A percentile compares a stretch with the other conserved stretches of the same genome.
Conservation (phyloP, 2,797 vertebrate genomes). For the Hippoglossus hippoglossus region DNA sequence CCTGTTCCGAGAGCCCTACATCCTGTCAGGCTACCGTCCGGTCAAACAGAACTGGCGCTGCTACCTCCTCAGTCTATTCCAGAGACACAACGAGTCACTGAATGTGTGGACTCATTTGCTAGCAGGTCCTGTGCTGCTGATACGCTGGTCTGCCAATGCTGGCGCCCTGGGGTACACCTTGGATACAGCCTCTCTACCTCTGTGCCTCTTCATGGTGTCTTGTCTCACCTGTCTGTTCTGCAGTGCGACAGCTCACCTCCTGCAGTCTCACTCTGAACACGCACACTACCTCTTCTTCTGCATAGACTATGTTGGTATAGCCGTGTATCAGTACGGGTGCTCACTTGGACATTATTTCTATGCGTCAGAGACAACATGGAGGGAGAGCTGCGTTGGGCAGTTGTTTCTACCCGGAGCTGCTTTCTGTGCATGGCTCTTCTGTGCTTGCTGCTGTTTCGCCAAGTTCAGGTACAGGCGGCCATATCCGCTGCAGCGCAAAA, state of each 20-base stretch:
- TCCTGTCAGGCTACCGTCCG: slow-evolving; percentile 90
- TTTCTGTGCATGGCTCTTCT: slow-evolving; percentile 91
- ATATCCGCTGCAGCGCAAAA: slow-evolving; percentile 89
- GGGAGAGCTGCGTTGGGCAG: slow-evolving; percentile 80
- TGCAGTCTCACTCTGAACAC: slow-evolving; percentile 92
- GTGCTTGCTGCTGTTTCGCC: slow-evolving; percentile 90
- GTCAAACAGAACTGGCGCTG: slow-evolving; percentile 88
- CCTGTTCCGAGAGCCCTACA: slow-evolving; percentile 93
- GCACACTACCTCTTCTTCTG: slow-evolving; percentile 94
- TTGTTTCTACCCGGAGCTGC: slow-evolving; percentile 89
- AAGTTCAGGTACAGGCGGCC: slow-evolving; percentile 89
- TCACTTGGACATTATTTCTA: slow-evolving; percentile 93
- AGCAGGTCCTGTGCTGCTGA: slow-evolving; percentile 83
- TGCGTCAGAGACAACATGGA: slow-evolving; percentile 88
- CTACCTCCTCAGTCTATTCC: slow-evolving; percentile 93
- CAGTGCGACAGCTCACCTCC: slow-evolving; percentile 90
- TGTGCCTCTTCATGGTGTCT: slow-evolving; percentile 87
- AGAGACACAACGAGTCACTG: slow-evolving; percentile 92
- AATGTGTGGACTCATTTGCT: slow-evolving; percentile 95
- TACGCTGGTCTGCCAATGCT: slow-evolving; percentile 86
- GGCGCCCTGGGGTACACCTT: slow-evolving; percentile 76
- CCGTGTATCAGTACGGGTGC: slow-evolving; percentile 92
- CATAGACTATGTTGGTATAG: slow-evolving; percentile 92
- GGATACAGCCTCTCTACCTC: slow-evolving; percentile 81
- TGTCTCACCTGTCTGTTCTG: slow-evolving; percentile 87